A percentile compares a stretch with the other conserved stretches of the same genome.
Evolutionary conservation across 2,888 invertebrate genomes (phyloP).

Genomic region (Drosophila subsilvestris): DNA sequence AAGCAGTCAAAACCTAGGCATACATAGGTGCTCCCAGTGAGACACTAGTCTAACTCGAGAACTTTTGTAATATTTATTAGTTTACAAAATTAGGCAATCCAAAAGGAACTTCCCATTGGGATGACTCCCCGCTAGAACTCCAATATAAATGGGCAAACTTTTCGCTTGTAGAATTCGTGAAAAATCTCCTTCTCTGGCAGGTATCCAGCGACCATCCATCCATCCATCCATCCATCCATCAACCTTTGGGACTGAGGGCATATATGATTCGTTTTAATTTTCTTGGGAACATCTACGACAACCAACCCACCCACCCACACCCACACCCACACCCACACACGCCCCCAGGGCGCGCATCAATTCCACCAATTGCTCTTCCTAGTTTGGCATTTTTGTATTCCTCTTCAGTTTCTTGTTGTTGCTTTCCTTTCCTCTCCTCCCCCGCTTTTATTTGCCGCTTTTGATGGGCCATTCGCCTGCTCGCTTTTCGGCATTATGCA

Average conservation of each 20-base stretch:
- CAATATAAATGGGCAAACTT: background rate
- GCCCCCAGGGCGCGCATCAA: conserved; percentile 20
- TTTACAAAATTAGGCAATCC: too few species aligned
- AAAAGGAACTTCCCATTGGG: too few species aligned
- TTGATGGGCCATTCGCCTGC: conserved; percentile 69
- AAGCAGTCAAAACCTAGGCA: too few species aligned
- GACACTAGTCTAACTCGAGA: too few species aligned
- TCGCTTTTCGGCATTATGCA: conserved; percentile 62
- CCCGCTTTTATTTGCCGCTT: conserved; percentile 50
- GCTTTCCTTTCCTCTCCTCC: conserved; percentile 10
- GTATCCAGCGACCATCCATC: too few species aligned
- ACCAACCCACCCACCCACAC: background rate
- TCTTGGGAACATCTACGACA: conserved; percentile 1
- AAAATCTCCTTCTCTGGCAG: too few species aligned
- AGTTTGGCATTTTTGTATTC: conserved; percentile 42
- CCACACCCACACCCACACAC: conserved; percentile 1
- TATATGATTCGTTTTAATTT: conserved; percentile 25
- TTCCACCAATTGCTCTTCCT: conserved; percentile 46
- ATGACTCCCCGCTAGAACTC: background rate
- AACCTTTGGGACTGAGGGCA: conserved; percentile 12
- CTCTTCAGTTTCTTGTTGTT: conserved; percentile 22
- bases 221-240: background rate
- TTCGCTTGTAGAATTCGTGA: too few species aligned
- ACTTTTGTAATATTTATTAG: too few species aligned
- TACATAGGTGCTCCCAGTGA: too few species aligned